Percentiles rank a stretch among this genome's conserved stretches.
Evolutionary conservation across 35 echinoderm and acorn worm genomes (phyloP).

Genomic region (Nesometra sesokonis): DNA sequence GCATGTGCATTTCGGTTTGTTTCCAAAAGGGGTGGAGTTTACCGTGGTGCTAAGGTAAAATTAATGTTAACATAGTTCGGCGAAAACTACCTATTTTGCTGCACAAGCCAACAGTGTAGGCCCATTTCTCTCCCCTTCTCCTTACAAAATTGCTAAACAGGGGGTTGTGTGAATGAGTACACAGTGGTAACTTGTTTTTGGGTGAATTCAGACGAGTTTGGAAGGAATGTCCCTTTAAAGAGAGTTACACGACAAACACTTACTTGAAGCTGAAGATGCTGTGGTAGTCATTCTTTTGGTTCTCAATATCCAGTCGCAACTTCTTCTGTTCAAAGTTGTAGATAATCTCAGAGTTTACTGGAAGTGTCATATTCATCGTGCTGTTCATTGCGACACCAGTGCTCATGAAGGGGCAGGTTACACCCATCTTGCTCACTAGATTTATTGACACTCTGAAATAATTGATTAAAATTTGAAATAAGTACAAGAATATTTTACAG

Average conservation of each 20-base stretch:
- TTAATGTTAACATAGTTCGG: too few relatives aligned
- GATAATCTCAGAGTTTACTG: slow-evolving; percentile 12
- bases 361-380: slow-evolving; percentile 27
- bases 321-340: slow-evolving; percentile 29
- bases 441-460: slow-evolving; percentile 13
- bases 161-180: too few relatives aligned
- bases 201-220: not conserved
- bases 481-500: too few relatives aligned
- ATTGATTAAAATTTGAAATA: too few relatives aligned
- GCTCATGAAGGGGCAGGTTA: slow-evolving; percentile 14
- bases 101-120: too few relatives aligned
- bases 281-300: not conserved
- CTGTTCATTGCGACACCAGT: slow-evolving; percentile 20
- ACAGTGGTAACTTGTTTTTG: too few relatives aligned
- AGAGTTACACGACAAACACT: not conserved
- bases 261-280: slow-evolving; percentile 22
- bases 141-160: too few relatives aligned
- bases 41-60: too few relatives aligned
- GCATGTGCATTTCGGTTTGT: too few relatives aligned
- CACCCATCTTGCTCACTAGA: slow-evolving; percentile 15
- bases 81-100: too few relatives aligned
- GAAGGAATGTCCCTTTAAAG: not conserved
- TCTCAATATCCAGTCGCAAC: slow-evolving; percentile 5
- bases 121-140: too few relatives aligned
- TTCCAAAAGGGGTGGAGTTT: too few relatives aligned